Base-by-base conservation (phyloP, 92 coral and sea anemone species). In the Phenganax subtilis region DNA sequence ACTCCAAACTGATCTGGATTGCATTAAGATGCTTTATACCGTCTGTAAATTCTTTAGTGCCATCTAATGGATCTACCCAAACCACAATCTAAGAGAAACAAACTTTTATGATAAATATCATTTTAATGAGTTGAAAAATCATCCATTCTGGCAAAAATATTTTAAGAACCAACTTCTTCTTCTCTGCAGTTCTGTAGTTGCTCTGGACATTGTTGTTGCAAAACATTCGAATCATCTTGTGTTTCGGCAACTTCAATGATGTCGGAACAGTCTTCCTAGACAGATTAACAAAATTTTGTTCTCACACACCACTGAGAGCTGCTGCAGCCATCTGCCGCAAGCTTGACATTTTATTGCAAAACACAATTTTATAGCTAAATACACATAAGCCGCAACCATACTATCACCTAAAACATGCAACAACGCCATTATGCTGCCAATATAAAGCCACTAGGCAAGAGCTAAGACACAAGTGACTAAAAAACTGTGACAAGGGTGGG, bases 31-130 rank as follows among this genome's bases (percentile, higher is more conserved):
- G 25, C 76, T 85, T 25, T 31, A 16, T 14, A 92, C 98, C 98
- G 84, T 94, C 98, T 81, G 97, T 94, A 73, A 91, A 94, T 57
- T 94, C 98, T 73, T 81, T 92, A 61, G 98, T 94, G 12, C 98
- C 98, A 92, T 94, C 97, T 37, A 94, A 81, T 59, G 98, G 98
- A 71, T 94, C 98, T 16, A 94, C 98, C 98, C 98, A 94, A 16
- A 94, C 90, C 10, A 92, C 91, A 51, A 94, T 92, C 98, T 94
- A 53, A 8, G 70, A 55, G 12, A 51, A 57, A 65, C 57, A 47
- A 63, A 56, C 29, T 52, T 17, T 55, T 15, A 29, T 9, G 15
- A 37, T 53, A 25, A 25, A 51, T 61, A 16, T 20, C 25, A 20
- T 17, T 12, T 7, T 52, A 69, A 27, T 12, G 15, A 51, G 25